Evolutionary conservation across 2,888 invertebrate genomes (phyloP), one percentile per base, ranked within the genome.

Genomic region (Drosophila longiperda): DNA sequence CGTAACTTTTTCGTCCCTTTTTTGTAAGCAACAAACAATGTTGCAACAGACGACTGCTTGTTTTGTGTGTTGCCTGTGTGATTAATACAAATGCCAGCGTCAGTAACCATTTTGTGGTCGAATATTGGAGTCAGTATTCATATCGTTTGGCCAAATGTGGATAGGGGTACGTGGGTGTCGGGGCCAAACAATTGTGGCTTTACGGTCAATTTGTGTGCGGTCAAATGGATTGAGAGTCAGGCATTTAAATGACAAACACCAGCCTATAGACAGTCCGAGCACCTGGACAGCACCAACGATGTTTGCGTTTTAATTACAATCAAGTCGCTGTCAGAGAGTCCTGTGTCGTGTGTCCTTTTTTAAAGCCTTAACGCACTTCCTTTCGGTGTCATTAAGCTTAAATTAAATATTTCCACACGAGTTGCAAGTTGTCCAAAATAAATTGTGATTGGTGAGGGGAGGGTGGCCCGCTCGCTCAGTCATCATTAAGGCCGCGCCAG

Each of bases 391-490:
- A 86, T 89, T 89, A 87, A 89, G 87, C 83, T 83, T 79, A 85
- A 87, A 87, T 87, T 87, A 89, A 87, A 89, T 87, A 87, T 89
- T 89, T 87, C 87, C 87, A 87, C 87, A 85, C 89, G 87, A 81
- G 69, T 81, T 29, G 63, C 70, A 71, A 67, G 78, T 66, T 70
- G 66, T 38, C 79, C 85, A 64, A 86, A 83, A 86, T 83, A 89
- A 87, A 87, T 89, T 83, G 87, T 87, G 74, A 68, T 77, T 80
- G 74, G 68, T 59, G 65, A 68, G 65, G 45, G 26, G 26, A 2
- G 26, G 26, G 26, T 2, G 26, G 50, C 63, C 40, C 53, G 50
- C 54, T 65, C 86, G 87, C 78, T 83, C 88, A 85, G 90, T 91
- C 91, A 91, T 91, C 91, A 91, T 91, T 91, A 91, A 90, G 88